Base-by-base conservation (phyloP, 2,797 vertebrate genomes). In the Glyptemys insculpta region DNA sequence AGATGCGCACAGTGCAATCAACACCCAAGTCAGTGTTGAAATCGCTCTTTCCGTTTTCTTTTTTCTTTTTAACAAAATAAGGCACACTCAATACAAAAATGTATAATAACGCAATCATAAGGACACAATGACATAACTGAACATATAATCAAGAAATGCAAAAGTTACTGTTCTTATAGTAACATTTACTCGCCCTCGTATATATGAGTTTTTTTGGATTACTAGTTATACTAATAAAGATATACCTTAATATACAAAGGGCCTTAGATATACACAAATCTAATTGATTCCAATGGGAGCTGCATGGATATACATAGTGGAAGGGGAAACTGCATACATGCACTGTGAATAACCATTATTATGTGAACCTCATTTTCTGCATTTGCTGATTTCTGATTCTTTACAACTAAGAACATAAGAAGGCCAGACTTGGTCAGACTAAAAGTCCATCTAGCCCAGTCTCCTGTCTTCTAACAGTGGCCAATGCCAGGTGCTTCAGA, bases 1-100 rank as follows among this genome's bases (percentile, higher is more conserved):
- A 19, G n/a, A 41, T 72, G n/a, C 92, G 93, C 54, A 87, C 92
- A 91, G 81, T 62, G 82, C 95, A 94, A 94, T 93, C 85, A 90
- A 76, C 3, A 0, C 50, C 65, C n/a, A 89, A 90, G 79, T 41
- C 87, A 83, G 85, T 29, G 57, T 6, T 93, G 31, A 93, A 62
- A 92, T 91, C 74, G 87, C 65, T 90, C 47, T 50, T 81, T 81
- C 49, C 74, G n/a, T 12, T 68, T n/a, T 65, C 34, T n/a, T n/a
- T 89, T 85, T 47, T 57, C 7, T 78, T 92, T 91, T 2, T 72
- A 27, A 86, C 41, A 88, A 11, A 83, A 14, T 2, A 89, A 93
- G 7, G 21, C 41, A 83, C 3, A 41, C 83, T 88, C 92, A 65
- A 91, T 81, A 88, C 25, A 94, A 27, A 34, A 92, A 90, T 65